Evolutionary conservation across 2,888 invertebrate genomes (phyloP), one percentile per base, ranked within the genome.

Genomic region (Orthosia cruda): DNA sequence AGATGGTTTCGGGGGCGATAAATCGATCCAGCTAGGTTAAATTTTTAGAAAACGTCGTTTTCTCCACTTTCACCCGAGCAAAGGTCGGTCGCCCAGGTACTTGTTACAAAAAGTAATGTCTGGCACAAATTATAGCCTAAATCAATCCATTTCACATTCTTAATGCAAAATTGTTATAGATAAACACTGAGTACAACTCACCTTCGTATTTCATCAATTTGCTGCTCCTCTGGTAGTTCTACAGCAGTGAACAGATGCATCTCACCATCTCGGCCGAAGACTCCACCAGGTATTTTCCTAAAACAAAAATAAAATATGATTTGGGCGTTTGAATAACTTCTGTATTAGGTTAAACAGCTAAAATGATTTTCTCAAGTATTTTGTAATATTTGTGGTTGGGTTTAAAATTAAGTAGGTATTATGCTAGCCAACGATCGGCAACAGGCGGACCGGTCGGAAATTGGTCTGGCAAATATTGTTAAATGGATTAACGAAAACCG

Each of bases 251-350:
- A 99, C 77, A 99, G 97, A 87, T 98, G 98, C 95, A 98, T 98
- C 94, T 99, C 99, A 80, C 99, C 98, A 71, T 98, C 98, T 50
- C 98, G 97, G 0, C 99, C 99, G 96, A 99, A 99, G 79, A 99
- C 98, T 52, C 99, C 99, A 74, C 99, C 99, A 20, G 99, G 99
- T 89, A 99, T 98, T 97, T 99, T 99, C 84, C 99, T 97, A 85
- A 54, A 69, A 80, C 62, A 67, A 84, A 83, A 75, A 80, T 20
- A 74, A 76, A 32, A 54, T 13, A 62, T 47, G 18, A 40, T 40
- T 26, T 45, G 1, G 5, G 9, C 26, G 67, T 45, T 16, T 45
- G 0, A 49, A 52, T 65, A 7, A 75, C 23, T 20, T 18, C 47
- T 74, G 15, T 7, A 5, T 50, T 26, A 4, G 3, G 4, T 20